Conservation (phyloP, 1,140 invertebrate species). For the Adelges cooleyi region DNA sequence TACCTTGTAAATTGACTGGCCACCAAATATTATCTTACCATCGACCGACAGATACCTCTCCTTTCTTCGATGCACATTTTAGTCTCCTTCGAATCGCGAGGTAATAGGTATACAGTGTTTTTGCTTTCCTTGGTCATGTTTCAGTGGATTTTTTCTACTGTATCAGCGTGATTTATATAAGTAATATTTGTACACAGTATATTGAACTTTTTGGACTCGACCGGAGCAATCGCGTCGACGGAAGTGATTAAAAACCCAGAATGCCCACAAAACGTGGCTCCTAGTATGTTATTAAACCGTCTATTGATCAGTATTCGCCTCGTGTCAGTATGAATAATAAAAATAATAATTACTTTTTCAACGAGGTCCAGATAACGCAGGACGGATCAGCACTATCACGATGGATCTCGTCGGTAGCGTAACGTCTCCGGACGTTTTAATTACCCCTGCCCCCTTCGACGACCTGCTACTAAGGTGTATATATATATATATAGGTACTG, state of each 20-base stretch:
- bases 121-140: too few species aligned
- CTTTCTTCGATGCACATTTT: too few species aligned
- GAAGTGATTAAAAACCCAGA: slow-evolving; percentile 13
- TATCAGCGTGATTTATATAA: too few species aligned
- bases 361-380: neutral
- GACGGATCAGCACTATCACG: slow-evolving; percentile 1
- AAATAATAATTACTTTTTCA: slow-evolving; percentile 22
- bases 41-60: too few species aligned
- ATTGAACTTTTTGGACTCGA: too few species aligned
- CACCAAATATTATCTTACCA: too few species aligned
- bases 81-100: too few species aligned
- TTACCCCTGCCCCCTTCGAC: neutral
- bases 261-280: neutral
- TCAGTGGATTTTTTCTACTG: too few species aligned
- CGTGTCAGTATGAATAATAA: too few species aligned
- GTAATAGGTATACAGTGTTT: too few species aligned
- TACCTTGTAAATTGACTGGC: too few species aligned
- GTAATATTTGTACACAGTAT: too few species aligned
- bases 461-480: neutral
- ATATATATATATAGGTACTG: neutral
- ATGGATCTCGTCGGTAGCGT: slow-evolving; percentile 5
- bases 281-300: slow-evolving; percentile 2
- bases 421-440: slow-evolving; percentile 23
- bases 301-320: neutral
- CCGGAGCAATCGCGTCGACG: neutral